Conservation (phyloP, 2,113 vertebrate species). For the Strix aluco region DNA sequence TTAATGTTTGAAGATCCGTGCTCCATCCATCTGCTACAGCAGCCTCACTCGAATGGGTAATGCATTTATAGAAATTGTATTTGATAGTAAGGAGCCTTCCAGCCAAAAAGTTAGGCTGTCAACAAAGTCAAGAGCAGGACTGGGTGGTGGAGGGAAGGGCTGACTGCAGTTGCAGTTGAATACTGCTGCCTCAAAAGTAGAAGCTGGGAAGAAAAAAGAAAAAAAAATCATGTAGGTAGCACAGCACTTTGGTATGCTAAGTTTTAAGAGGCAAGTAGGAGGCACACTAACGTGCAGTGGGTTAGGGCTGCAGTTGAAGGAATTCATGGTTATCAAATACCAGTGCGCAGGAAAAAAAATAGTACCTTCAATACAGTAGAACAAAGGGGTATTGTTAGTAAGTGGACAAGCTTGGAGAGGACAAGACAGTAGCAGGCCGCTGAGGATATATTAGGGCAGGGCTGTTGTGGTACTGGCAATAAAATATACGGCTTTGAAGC, state of each 20-base stretch:
- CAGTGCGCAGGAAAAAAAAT: slow-evolving; percentile 50
- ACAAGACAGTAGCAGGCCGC: slow-evolving; percentile 64
- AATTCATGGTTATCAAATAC: slow-evolving; percentile 52
- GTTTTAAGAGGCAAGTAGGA: slow-evolving; percentile 65
- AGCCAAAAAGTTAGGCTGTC: slow-evolving; percentile 64
- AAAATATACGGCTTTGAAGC: slow-evolving; percentile 78
- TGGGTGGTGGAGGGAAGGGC: slow-evolving; percentile 43
- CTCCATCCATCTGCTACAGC: slow-evolving; percentile 63
- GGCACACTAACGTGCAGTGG: slow-evolving; percentile 49
- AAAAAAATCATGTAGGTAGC: slow-evolving; percentile 43
- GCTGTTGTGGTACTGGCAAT: slow-evolving; percentile 81
- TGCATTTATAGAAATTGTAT: slow-evolving; percentile 60
- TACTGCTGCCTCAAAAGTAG: slow-evolving; percentile 61
- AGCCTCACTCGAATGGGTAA: slow-evolving; percentile 71
- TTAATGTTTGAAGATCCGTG: slow-evolving; percentile 40
- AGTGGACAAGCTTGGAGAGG: slow-evolving; percentile 50
- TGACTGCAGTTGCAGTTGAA: slow-evolving; percentile 37
- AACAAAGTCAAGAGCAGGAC: slow-evolving; percentile 46
- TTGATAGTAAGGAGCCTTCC: slow-evolving; percentile 70
- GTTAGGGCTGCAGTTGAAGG: slow-evolving; percentile 61
- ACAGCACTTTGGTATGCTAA: slow-evolving; percentile 75
- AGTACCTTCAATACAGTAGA: slow-evolving; percentile 54
- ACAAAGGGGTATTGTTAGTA: slow-evolving; percentile 62
- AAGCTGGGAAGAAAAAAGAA: not conserved
- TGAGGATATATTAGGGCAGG: slow-evolving; percentile 54